Evolutionary conservation across 2,113 vertebrate genomes (phyloP).

Genomic region (Pterocles burchelli): DNA sequence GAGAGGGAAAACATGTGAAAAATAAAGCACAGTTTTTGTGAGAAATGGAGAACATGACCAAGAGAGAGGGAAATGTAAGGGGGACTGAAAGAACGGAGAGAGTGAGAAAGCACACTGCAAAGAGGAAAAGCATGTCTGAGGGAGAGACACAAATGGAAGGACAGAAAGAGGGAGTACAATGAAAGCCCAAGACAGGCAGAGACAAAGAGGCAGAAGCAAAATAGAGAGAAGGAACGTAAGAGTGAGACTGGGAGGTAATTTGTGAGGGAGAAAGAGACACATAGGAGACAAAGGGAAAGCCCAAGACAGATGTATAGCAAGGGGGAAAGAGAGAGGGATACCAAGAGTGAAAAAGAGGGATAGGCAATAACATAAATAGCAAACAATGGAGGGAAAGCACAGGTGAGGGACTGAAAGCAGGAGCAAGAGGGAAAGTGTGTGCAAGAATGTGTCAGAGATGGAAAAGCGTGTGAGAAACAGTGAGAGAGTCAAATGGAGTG

Average conservation of each 20-base stretch:
- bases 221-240: background rate
- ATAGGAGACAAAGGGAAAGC: background rate
- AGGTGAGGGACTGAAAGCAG: background rate
- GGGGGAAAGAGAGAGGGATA: background rate
- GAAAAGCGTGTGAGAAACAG: background rate
- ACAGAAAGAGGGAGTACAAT: background rate
- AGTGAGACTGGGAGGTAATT: background rate
- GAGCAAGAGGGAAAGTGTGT: background rate
- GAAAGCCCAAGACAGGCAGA: background rate
- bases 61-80: background rate
- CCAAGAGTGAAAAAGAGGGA: background rate
- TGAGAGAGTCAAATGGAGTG: background rate
- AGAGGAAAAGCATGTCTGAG: background rate
- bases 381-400: background rate
- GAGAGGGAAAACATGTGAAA: background rate
- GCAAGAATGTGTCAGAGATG: background rate
- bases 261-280: background rate
- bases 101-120: background rate
- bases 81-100: background rate
- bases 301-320: background rate
- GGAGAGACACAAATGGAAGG: background rate
- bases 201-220: background rate
- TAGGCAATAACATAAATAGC: background rate
- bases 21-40: background rate
- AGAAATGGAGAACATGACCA: background rate